These are phyloP conservation scores for Diplolepis rosae DNA, from an alignment of 2,888 invertebrate species.

Conservation along the genomic window DNA sequence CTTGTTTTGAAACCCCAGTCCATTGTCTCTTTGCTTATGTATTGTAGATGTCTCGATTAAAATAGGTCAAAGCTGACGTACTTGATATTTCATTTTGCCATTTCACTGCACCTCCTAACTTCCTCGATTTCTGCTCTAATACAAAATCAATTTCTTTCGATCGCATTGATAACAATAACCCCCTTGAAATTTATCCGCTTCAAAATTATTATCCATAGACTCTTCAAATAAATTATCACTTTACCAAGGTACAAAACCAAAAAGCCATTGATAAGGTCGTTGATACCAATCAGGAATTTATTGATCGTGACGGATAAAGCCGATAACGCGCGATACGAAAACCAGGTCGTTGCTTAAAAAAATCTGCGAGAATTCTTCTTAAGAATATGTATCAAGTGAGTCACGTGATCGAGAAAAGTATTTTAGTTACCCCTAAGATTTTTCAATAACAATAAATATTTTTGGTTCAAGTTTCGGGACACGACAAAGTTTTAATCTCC, in stretches of 20 bases:
- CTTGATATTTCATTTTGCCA: constrained; percentile 28
- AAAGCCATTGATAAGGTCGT: constrained; percentile 26
- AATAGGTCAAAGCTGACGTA: constrained; percentile 19
- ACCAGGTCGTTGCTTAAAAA: constrained; percentile 38
- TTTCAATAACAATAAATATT: too few species aligned
- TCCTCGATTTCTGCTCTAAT: background rate
- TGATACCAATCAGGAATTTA: constrained; percentile 50
- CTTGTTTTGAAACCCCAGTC: constrained; percentile 30
- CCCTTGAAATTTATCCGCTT: background rate
- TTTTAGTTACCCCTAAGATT: too few species aligned
- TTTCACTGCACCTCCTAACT: background rate
- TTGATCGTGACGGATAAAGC: constrained; percentile 49
- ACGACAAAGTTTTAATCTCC: too few species aligned
- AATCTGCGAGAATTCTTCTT: constrained; percentile 25
- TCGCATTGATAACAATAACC: background rate
- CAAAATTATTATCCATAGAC: background rate
- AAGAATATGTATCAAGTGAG: too few species aligned
- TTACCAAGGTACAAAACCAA: background rate
- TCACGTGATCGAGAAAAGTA: too few species aligned
- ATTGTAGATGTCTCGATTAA: constrained; percentile 31
- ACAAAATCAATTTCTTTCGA: constrained; percentile 3
- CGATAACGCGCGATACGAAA: constrained; percentile 45
- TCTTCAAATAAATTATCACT: background rate
- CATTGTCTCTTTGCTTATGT: constrained; percentile 27
- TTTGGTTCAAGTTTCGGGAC: too few species aligned